Evolutionary conservation across 2,113 vertebrate genomes (phyloP).

Genomic region (Melanerpes formicivorus): DNA sequence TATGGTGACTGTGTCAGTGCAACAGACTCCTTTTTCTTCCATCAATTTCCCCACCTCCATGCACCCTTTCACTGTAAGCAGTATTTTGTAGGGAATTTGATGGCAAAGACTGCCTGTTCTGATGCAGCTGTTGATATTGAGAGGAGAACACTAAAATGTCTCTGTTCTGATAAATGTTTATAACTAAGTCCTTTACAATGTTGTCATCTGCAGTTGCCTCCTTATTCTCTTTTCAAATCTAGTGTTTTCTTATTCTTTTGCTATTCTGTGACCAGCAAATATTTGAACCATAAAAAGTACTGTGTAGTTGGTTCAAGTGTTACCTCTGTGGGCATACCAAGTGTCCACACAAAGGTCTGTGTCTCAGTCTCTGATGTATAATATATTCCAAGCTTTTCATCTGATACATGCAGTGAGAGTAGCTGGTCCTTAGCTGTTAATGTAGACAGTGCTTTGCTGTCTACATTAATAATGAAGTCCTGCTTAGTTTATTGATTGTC

Average conservation of each 20-base stretch:
- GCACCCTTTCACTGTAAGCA: not conserved
- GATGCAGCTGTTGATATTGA: not conserved
- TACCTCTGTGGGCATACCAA: not conserved
- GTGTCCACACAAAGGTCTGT: not conserved
- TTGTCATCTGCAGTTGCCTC: not conserved
- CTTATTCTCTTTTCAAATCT: not conserved
- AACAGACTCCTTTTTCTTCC: not conserved
- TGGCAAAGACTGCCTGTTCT: not conserved
- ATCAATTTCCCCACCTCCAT: not conserved
- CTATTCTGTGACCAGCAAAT: not conserved
- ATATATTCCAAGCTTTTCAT: not conserved
- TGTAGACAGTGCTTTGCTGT: not conserved
- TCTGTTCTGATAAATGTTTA: not conserved
- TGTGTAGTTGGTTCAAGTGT: not conserved
- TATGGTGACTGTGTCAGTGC: not conserved
- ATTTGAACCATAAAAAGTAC: not conserved
- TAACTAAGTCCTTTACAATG: not conserved
- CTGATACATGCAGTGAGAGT: not conserved
- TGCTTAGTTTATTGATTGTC: not conserved
- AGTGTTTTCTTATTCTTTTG: not conserved
- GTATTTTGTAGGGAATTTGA: not conserved
- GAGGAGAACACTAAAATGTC: not conserved
- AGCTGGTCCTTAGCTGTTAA: not conserved
- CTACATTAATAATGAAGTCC: not conserved
- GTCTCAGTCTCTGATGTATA: not conserved